These are phyloP conservation scores for Ellobium chinense DNA, from an alignment of 2,888 invertebrate genomes.

Conservation along the genomic window DNA sequence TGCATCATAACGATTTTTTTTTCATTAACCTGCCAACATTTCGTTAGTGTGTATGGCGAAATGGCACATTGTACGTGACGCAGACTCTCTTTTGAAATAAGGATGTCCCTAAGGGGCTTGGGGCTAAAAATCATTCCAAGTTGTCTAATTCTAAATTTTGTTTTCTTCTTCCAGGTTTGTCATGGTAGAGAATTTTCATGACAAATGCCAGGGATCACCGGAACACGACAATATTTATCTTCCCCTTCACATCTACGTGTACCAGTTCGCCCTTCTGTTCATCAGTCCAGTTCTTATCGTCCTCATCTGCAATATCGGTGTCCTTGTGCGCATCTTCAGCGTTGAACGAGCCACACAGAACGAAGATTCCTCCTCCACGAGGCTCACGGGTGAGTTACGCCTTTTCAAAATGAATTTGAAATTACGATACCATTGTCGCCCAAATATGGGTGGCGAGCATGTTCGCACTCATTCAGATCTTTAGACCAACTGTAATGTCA, in stretches of 20 bases:
- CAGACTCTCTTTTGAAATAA: too few species aligned
- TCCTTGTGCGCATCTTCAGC: constrained; percentile 65
- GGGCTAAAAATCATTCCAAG: too few species aligned
- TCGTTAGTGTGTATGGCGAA: too few species aligned
- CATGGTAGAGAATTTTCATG: constrained; percentile 53
- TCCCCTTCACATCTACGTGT: constrained; percentile 68
- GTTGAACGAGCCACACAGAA: constrained; percentile 49
- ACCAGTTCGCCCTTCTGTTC: constrained; percentile 69
- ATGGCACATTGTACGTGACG: too few species aligned
- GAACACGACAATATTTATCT: constrained; percentile 60
- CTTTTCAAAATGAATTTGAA: too few species aligned
- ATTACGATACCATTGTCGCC: too few species aligned
- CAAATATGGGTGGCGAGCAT: too few species aligned
- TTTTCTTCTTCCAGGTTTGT: constrained; percentile 52
- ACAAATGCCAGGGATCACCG: constrained; percentile 54
- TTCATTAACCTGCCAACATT: too few species aligned
- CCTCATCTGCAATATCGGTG: constrained; percentile 66
- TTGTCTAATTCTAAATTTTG: too few species aligned
- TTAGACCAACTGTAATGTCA: too few species aligned
- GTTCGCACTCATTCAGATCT: too few species aligned
- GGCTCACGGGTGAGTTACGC: constrained; percentile 48
- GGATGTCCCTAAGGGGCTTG: too few species aligned
- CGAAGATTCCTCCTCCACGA: constrained; percentile 51
- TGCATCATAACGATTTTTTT: not conserved
- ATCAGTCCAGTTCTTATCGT: constrained; percentile 69